Conservation (phyloP, 2,797 vertebrate species). For the Kryptolebias ocellatus region DNA sequence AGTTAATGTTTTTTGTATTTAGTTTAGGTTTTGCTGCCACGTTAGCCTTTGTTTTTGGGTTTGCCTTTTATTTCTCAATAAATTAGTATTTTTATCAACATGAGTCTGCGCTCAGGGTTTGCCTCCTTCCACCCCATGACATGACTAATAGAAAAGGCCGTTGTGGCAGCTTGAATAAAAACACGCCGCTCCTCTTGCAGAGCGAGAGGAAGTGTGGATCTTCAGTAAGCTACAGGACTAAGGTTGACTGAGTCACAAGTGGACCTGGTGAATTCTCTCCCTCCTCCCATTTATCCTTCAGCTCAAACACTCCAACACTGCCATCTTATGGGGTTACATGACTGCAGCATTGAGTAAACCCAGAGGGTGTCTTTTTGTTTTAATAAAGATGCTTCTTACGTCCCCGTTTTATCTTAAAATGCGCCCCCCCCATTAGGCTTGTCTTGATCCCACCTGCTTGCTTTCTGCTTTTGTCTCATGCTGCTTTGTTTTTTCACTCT, state of each 20-base stretch:
- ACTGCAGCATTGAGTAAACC: background rate
- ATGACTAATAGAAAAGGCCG: conserved; percentile 49
- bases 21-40: too few relatives aligned
- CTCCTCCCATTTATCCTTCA: conserved; percentile 37
- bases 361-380: background rate
- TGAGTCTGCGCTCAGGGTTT: too few relatives aligned
- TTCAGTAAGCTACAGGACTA: conserved; percentile 40
- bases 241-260: conserved; percentile 67
- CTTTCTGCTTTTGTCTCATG: conserved; percentile 51
- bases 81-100: too few relatives aligned
- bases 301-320: conserved; percentile 66
- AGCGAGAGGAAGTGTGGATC: conserved; percentile 36
- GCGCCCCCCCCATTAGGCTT: background rate
- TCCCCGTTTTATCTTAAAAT: conserved; percentile 4
- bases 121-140: too few relatives aligned
- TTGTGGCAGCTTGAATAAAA: conserved; percentile 35
- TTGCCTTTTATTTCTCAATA: too few relatives aligned
- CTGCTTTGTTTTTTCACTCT: conserved; percentile 39
- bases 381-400: conserved; percentile 10
- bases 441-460: conserved; percentile 30
- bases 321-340: conserved; percentile 61
- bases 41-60: too few relatives aligned
- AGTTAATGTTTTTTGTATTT: too few relatives aligned
- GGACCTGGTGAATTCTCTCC: conserved; percentile 49
- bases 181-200: conserved; percentile 26